Percentiles rank a stretch among this genome's conserved stretches.
phyloP scores from a whole-genome alignment of 1,140 invertebrate species.

The Protaetia brevitarsis region DNA sequence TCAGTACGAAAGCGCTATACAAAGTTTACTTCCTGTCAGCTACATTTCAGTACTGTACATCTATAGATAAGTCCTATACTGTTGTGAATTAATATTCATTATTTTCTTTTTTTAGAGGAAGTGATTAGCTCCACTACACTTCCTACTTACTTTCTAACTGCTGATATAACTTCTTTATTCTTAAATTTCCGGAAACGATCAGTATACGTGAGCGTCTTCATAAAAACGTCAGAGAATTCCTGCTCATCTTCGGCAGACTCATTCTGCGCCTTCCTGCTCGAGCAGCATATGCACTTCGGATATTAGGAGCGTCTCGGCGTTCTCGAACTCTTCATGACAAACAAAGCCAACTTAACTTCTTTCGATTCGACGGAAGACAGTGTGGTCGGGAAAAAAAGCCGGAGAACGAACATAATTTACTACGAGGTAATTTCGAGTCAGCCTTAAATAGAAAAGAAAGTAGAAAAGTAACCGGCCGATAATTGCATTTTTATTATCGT shows the following conservation, averaged over 20 bases:
- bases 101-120: too few relatives aligned
- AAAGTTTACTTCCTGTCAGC: too few relatives aligned
- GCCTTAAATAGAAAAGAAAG: neutral
- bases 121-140: too few relatives aligned
- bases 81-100: too few relatives aligned
- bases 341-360: neutral
- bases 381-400: too few relatives aligned
- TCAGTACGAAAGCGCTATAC: too few relatives aligned
- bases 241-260: slow-evolving; percentile 98
- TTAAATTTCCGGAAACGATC: slow-evolving; percentile 96
- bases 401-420: slow-evolving; percentile 14
- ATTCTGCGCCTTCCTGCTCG: slow-evolving; percentile 95
- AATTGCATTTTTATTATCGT: neutral
- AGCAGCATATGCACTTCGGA: slow-evolving; percentile 98
- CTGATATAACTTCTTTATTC: slow-evolving; percentile 96
- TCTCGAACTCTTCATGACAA: slow-evolving; percentile 87
- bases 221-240: slow-evolving; percentile 97
- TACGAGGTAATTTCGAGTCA: neutral
- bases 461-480: neutral
- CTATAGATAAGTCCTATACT: too few relatives aligned
- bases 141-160: slow-evolving; percentile 80
- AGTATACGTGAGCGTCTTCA: slow-evolving; percentile 96
- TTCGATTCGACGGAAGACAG: neutral
- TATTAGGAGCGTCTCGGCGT: slow-evolving; percentile 95
- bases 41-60: too few relatives aligned